phyloP scores from a whole-genome alignment of 2,113 vertebrate genomes.

The Collichthys lucidus region DNA sequence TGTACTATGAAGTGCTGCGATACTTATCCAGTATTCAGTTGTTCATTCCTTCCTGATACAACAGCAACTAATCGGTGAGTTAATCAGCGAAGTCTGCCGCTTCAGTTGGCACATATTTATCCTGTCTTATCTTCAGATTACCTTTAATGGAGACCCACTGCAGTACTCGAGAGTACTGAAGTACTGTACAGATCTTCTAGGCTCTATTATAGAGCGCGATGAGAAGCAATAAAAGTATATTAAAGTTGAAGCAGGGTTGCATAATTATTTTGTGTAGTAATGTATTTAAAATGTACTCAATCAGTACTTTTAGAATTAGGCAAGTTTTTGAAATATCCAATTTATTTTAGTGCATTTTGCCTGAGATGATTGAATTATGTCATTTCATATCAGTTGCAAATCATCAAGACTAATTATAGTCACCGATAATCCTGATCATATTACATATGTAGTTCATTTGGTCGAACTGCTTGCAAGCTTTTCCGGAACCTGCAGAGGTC shows the following conservation, averaged over 20 bases:
- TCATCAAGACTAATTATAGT: not conserved
- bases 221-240: not conserved
- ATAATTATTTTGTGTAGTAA: not conserved
- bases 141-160: not conserved
- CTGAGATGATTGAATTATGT: not conserved
- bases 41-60: not conserved
- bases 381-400: constrained; percentile 3
- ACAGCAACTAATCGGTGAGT: not conserved
- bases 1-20: not conserved
- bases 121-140: not conserved
- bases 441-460: not conserved
- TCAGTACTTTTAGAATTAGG: constrained; percentile 1
- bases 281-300: not conserved
- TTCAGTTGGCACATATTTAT: constrained; percentile 7
- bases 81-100: constrained; percentile 9
- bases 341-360: not conserved
- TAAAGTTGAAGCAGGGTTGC: not conserved
- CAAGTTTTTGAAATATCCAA: not conserved
- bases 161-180: not conserved
- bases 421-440: not conserved
- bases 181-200: not conserved
- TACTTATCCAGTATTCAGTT: constrained; percentile 9
- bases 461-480: constrained; percentile 18
- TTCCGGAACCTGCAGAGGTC: constrained; percentile 48
- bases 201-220: not conserved